These are phyloP conservation scores for Spheniscus mendiculus DNA, from an alignment of 2,113 vertebrate species.

Conservation along the genomic window DNA sequence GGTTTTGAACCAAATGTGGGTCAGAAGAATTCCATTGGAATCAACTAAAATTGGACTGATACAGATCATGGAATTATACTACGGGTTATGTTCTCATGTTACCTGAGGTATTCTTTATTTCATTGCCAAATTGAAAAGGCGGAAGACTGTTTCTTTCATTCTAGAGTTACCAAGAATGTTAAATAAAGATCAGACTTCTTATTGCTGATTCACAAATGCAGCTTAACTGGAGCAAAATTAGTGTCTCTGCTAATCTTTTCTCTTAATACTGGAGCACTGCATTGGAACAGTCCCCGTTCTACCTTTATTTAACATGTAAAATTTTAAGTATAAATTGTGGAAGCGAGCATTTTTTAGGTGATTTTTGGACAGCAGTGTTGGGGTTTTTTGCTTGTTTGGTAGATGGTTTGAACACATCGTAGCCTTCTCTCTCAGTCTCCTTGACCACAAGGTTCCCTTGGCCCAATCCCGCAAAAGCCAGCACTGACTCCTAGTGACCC, in stretches of 20 bases:
- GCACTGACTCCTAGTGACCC: neutral
- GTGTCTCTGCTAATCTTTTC: neutral
- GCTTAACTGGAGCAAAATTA: constrained; percentile 3
- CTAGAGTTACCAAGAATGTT: neutral
- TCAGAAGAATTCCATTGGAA: constrained; percentile 3
- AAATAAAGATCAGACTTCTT: constrained; percentile 7
- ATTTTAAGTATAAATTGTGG: neutral
- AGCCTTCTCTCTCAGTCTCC: neutral
- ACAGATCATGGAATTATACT: neutral
- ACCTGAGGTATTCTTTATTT: constrained; percentile 21
- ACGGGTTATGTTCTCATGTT: neutral
- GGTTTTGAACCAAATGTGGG: neutral
- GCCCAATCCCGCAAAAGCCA: neutral
- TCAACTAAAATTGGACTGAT: neutral
- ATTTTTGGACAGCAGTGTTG: neutral
- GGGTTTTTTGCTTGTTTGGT: neutral
- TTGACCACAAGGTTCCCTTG: neutral
- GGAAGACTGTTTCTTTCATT: neutral
- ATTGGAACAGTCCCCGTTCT: neutral
- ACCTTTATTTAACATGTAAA: neutral
- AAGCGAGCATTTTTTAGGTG: neutral
- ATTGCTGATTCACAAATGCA: constrained; percentile 28
- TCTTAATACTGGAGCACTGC: neutral
- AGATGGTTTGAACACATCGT: neutral
- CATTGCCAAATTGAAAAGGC: constrained; percentile 2